Evolutionary conservation across 2,797 vertebrate species (phyloP).

Genomic region (Lepus townsendii): DNA sequence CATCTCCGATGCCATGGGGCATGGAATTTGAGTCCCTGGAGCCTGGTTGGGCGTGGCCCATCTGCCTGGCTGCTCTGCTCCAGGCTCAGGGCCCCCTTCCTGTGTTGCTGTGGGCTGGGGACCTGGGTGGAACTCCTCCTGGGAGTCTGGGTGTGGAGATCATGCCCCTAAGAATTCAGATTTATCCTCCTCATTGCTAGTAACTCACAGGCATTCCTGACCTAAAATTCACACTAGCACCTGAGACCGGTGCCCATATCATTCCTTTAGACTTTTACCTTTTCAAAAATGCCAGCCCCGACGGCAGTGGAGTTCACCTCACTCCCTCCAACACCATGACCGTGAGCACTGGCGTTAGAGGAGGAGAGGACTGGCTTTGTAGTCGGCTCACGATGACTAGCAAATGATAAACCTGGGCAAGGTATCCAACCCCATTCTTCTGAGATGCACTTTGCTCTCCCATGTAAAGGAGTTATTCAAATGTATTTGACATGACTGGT

Average conservation of each 20-base stretch:
- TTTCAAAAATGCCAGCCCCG: background rate
- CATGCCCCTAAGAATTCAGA: background rate
- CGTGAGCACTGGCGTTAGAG: background rate
- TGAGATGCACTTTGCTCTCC: background rate
- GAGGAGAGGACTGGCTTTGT: conserved; percentile 16
- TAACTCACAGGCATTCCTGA: background rate
- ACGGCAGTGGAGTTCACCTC: background rate
- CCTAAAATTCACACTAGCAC: background rate
- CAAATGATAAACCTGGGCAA: background rate
- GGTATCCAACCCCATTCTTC: background rate
- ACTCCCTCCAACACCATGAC: background rate
- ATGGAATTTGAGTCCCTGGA: background rate
- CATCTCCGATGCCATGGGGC: background rate
- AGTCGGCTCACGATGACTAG: background rate
- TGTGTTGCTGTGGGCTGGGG: background rate
- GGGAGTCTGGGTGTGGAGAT: background rate
- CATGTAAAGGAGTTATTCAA: background rate
- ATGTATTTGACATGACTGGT: background rate
- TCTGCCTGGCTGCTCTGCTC: background rate
- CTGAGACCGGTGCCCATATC: background rate
- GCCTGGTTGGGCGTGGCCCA: background rate
- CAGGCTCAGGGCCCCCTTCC: background rate
- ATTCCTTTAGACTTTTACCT: background rate
- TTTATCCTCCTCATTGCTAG: background rate
- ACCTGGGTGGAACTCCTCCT: background rate